Conservation (phyloP, 2,113 vertebrate genomes). For the Macrotus californicus region DNA sequence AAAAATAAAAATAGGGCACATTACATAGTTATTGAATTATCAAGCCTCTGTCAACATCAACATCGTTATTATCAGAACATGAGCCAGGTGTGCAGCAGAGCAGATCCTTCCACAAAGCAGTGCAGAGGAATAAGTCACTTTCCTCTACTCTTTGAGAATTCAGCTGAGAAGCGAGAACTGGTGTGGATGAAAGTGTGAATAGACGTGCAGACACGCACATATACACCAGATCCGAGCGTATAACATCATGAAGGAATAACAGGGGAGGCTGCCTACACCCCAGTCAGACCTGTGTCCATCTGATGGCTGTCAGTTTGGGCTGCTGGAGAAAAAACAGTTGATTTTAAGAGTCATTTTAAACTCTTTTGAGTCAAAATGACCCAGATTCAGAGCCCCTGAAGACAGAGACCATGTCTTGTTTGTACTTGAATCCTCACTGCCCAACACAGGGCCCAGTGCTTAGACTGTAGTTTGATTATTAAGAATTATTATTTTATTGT, state of each 20-base stretch:
- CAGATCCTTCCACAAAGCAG: background rate
- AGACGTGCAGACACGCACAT: background rate
- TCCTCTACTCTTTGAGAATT: background rate
- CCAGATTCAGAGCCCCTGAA: background rate
- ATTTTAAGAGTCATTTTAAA: background rate
- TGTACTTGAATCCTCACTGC: background rate
- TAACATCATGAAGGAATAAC: accelerated
- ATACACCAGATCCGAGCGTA: background rate
- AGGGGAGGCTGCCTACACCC: background rate
- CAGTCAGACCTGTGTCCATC: background rate
- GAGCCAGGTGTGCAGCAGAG: constrained; percentile 36
- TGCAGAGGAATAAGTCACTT: constrained; percentile 36
- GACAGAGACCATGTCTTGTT: background rate
- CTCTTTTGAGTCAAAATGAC: background rate
- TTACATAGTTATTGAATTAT: constrained; percentile 20
- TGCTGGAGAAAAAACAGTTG: background rate
- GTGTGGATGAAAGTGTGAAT: background rate
- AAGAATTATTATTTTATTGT: background rate
- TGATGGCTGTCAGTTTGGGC: background rate
- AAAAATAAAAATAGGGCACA: constrained; percentile 6
- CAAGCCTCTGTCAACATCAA: constrained; percentile 27
- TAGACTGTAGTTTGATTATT: background rate
- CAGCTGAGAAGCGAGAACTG: background rate
- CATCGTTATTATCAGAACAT: constrained; percentile 37
- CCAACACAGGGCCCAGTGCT: background rate